Conservation (phyloP, 1,140 invertebrate genomes). For the Brevipalpus yothersi region DNA sequence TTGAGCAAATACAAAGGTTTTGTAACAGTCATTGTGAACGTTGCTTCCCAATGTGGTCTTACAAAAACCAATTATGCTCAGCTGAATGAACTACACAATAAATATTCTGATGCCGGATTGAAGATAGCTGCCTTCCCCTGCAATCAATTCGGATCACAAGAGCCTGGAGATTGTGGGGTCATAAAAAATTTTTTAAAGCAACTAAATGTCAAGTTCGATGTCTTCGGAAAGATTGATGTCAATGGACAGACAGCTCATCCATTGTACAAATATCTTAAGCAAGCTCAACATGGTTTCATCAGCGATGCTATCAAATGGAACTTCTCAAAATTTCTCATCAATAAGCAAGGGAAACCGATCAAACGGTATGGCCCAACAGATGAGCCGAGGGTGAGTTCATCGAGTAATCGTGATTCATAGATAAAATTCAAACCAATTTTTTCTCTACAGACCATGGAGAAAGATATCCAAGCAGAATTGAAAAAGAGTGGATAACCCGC, state of each 20-base stretch:
- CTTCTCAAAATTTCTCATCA: slow-evolving; percentile 79
- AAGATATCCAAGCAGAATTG: too few relatives aligned
- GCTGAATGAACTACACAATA: slow-evolving; percentile 40
- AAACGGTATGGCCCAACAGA: slow-evolving; percentile 48
- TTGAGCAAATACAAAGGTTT: slow-evolving; percentile 13
- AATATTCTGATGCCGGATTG: slow-evolving; percentile 32
- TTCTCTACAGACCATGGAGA: too few relatives aligned
- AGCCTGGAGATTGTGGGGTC: slow-evolving; percentile 40
- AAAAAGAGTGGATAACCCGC: too few relatives aligned
- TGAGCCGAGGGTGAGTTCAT: slow-evolving; percentile 32
- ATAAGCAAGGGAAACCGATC: slow-evolving; percentile 59
- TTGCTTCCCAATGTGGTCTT: slow-evolving; percentile 57
- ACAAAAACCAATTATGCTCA: slow-evolving; percentile 50
- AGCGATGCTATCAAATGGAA: slow-evolving; percentile 66
- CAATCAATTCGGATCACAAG: slow-evolving; percentile 62
- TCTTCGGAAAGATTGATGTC: slow-evolving; percentile 29
- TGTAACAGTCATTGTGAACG: slow-evolving; percentile 53
- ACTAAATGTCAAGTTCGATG: slow-evolving; percentile 17
- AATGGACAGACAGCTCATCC: slow-evolving; percentile 60
- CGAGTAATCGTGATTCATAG: too few relatives aligned
- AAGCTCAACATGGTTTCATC: slow-evolving; percentile 28
- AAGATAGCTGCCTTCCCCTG: slow-evolving; percentile 69
- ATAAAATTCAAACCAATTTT: too few relatives aligned
- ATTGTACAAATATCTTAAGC: slow-evolving; percentile 58
- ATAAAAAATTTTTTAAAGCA: slow-evolving; percentile 40